Conservation (phyloP, 1,140 invertebrate genomes). For the Glomeris maerens region DNA sequence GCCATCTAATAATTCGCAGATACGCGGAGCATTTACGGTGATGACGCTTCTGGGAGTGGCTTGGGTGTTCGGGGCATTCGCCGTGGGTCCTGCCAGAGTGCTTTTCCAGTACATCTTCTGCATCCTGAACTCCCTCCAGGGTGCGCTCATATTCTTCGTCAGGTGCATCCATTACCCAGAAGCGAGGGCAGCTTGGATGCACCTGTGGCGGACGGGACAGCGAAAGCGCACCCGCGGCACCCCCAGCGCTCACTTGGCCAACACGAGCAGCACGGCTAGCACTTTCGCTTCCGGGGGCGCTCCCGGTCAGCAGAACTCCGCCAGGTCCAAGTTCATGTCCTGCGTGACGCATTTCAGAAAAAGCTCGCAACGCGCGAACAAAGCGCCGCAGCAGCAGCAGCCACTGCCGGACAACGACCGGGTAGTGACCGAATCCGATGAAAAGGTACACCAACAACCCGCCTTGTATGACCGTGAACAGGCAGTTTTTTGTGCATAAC, state of each 20-base stretch:
- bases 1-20: too few relatives aligned
- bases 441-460: too few relatives aligned
- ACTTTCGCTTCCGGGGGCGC: too few relatives aligned
- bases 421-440: too few relatives aligned
- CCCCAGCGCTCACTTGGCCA: neutral
- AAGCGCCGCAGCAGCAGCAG: too few relatives aligned
- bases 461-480: too few relatives aligned
- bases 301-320: too few relatives aligned
- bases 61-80: conserved; percentile 31
- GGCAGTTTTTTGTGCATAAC: too few relatives aligned
- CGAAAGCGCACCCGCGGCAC: conserved; percentile 6
- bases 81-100: conserved; percentile 25
- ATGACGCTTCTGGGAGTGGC: conserved; percentile 30
- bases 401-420: too few relatives aligned
- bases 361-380: too few relatives aligned
- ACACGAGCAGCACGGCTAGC: neutral
- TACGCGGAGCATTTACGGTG: conserved; percentile 19
- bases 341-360: too few relatives aligned
- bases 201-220: conserved; percentile 14
- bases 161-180: conserved; percentile 37
- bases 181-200: conserved; percentile 34
- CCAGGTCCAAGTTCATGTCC: too few relatives aligned
- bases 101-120: conserved; percentile 30
- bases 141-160: conserved; percentile 33
- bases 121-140: conserved; percentile 30